Evolutionary conservation across 2,797 vertebrate species (phyloP), one percentile per base, ranked within the genome.

Genomic region (Dendrocincla tyrannina): DNA sequence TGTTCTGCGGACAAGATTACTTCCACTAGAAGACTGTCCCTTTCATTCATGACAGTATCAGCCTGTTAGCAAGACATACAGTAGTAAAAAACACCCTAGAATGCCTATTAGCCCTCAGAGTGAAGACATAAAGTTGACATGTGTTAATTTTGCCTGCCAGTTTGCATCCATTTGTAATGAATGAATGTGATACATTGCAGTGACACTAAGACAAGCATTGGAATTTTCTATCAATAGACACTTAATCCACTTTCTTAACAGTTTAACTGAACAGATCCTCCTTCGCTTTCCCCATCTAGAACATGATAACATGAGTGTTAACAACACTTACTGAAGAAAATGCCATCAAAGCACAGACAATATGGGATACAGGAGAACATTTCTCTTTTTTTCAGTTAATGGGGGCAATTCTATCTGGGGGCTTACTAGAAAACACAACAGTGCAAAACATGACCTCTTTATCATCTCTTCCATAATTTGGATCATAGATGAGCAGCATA

Each of bases 81-180:
- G 59, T 23, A 69, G 66, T 52, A 64, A 63, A 91, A 95, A 94
- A 74, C 75, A 91, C 67, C 76, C 82, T 59, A 78, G 75, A 72
- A 85, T 84, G 56, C 63, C 78, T 88, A 69, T 86, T 93, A 93
- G 79, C 46, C 89, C 73, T 92, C 50, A 77, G 53, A 95, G 23
- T 44, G 60, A 89, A 93, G 81, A 64, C 66, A 69, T 22, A 41
- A 76, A 82, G 52, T 86, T 92, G 92, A 91, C 90, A 89, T 33
- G 68, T 92, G 93, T 74, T 97, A 95, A 97, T 95, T 96, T 95
- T 85, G 86, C 74, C 79, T 96, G 95, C 77, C 95, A 96, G 70
- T 95, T 96, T 93, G 19, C 83, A 95, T 95, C 85, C 85, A 77
- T 68, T 91, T 58, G 49, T 83, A 96, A 87, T 55, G 64, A 93